Base-by-base conservation (phyloP, 2,888 invertebrate species). In the Campaea margaritaria region DNA sequence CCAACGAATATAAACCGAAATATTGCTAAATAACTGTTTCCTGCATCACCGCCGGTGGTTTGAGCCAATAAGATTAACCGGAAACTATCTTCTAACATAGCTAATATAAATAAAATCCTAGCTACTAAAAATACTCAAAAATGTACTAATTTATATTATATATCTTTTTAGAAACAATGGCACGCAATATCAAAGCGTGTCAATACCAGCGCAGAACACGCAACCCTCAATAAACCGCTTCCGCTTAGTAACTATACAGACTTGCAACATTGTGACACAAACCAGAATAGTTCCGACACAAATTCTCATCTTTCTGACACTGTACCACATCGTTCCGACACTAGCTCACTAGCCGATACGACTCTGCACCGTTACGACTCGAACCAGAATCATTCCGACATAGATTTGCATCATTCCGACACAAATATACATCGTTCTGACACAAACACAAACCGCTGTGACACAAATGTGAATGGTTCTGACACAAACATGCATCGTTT, bases 121-220 rank as follows among this genome's bases (percentile, higher is more conserved):
- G n/a, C n/a, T n/a, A n/a, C n/a, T n/a, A n/a, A n/a, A n/a, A n/a
- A n/a, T n/a, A n/a, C n/a, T n/a, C n/a, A n/a, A n/a, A n/a, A n/a
- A n/a, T n/a, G n/a, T n/a, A n/a, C n/a, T n/a, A n/a, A 21, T 21
- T 21, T 21, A 21, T 21, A 28, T 8, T 11, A 4, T 36, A 55
- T 28, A 58, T 60, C 53, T 15, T 74, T 73, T 12, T 69, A 94
- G 94, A 93, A 93, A 81, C 93, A 93, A 70, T 94, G 94, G 95
- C 93, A 93, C 62, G 93, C 93, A 0, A 87, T 94, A 55, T 90
- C 93, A 0, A 93, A 94, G 74, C 90, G 94, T 41, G 67, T 83
- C 36, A 69, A 78, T 28, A 75, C 73, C 1, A 71, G 41, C 0
- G 81, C 84, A 53, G 71, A 78, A n/a, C 13, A 36, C 0, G 41